Evolutionary conservation across 2,888 invertebrate species (phyloP).

Genomic region (Plebejus melissa): DNA sequence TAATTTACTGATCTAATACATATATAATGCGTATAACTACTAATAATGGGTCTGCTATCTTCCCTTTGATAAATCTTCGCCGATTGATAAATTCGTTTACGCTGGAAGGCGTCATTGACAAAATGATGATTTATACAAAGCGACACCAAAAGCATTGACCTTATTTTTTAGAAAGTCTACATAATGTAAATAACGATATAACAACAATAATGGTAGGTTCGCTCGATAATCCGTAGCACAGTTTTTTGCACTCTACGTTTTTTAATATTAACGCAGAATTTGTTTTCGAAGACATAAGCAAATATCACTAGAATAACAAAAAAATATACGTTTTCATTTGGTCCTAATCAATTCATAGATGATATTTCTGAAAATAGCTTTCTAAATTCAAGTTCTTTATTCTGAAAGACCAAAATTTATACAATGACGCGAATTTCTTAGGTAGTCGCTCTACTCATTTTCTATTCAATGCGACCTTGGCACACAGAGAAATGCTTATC

Average conservation of each 20-base stretch:
- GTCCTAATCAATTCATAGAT: no score
- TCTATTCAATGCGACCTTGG: background rate
- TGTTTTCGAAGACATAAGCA: no score
- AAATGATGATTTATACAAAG: background rate
- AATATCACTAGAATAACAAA: no score
- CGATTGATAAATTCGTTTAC: background rate
- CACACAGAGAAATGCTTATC: background rate
- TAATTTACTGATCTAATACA: no score
- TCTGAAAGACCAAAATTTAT: background rate
- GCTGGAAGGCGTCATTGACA: background rate
- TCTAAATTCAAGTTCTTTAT: background rate
- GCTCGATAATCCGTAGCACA: background rate
- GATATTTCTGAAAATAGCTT: background rate
- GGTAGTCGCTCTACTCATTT: background rate
- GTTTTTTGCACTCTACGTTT: background rate
- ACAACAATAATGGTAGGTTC: background rate
- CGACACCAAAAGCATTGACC: conserved; percentile 7
- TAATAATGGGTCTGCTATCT: no score
- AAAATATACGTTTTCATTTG: no score
- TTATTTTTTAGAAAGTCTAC: conserved; percentile 5
- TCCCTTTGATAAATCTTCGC: background rate
- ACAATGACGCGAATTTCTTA: background rate
- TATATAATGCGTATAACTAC: no score
- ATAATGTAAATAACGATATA: background rate
- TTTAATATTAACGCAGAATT: background rate